Conservation (phyloP, 2,113 vertebrate genomes). For the Poicephalus gulielmi region DNA sequence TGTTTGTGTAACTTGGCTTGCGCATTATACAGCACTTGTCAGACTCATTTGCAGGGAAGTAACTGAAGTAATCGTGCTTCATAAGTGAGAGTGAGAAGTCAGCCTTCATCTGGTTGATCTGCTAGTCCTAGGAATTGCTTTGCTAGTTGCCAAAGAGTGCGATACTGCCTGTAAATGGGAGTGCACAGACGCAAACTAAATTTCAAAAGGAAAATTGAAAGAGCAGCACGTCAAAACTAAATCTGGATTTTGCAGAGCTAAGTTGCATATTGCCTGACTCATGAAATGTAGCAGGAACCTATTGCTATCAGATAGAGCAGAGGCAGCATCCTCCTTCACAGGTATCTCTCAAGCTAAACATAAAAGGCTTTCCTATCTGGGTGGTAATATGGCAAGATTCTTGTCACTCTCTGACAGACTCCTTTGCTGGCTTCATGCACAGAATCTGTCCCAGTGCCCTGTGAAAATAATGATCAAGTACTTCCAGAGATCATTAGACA, state of each 20-base stretch:
- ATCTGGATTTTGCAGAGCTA: background rate
- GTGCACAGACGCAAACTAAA: background rate
- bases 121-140: background rate
- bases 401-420: background rate
- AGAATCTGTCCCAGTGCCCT: background rate
- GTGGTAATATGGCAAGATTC: background rate
- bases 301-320: background rate
- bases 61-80: background rate
- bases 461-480: background rate
- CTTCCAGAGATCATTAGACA: background rate
- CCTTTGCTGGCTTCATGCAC: background rate
- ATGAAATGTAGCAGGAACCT: background rate
- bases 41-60: background rate
- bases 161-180: background rate
- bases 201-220: background rate
- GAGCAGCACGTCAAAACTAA: background rate
- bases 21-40: background rate
- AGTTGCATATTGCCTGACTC: background rate
- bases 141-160: background rate
- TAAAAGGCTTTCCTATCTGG: background rate
- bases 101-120: background rate
- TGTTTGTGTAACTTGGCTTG: slow-evolving; percentile 7
- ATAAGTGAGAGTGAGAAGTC: background rate
- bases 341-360: background rate
- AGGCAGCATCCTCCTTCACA: background rate